Base-by-base conservation (phyloP, 2,113 vertebrate species). In the Holacanthus passer region DNA sequence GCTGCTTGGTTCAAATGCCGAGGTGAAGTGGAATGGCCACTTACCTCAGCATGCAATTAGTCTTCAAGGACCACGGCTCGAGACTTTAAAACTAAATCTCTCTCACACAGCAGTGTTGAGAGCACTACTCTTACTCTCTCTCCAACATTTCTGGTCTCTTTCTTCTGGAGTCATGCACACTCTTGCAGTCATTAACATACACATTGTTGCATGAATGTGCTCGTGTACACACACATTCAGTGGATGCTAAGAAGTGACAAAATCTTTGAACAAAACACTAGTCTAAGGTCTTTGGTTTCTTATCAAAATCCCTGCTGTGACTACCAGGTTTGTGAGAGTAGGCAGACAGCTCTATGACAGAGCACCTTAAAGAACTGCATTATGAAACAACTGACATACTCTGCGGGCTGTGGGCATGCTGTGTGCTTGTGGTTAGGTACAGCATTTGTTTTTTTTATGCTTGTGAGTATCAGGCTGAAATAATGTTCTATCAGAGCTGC, bases 41-140 rank as follows among this genome's bases (percentile, higher is more conserved):
- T 69, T 75, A 35, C 69, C 73, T 73, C 71, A 73, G 77, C 68
- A 67, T 56, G 55, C 27, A 76, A 55, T 79, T 53, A 48, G 8
- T 50, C 45, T 53, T 65, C 67, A 50, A 70, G 29, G 12, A 27
- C 32, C 8, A 37, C 10, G 6, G 48, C 65, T 32, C 52, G 19
- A 79, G 16, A 52, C 37, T 62, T 66, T 20, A 47, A 69, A 63
- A 37, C 8, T 9, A 63, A 17, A 35, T 11, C 64, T 68, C 27
- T 37, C 31, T 27, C 55, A 29, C 20, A 35, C n/a, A 41, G 16
- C 17, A 50, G 22, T 29, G 9, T 70, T 71, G 58, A 39, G 37
- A 20, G n/a, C 11, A 19, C 43, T 62, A 5, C 16, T 45, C 17
- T 47, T 20, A 47, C 24, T 31, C 20, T 52, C 1, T 29, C 4